Evolutionary conservation across 2,888 invertebrate genomes (phyloP).

Genomic region (Lithosia quadra): DNA sequence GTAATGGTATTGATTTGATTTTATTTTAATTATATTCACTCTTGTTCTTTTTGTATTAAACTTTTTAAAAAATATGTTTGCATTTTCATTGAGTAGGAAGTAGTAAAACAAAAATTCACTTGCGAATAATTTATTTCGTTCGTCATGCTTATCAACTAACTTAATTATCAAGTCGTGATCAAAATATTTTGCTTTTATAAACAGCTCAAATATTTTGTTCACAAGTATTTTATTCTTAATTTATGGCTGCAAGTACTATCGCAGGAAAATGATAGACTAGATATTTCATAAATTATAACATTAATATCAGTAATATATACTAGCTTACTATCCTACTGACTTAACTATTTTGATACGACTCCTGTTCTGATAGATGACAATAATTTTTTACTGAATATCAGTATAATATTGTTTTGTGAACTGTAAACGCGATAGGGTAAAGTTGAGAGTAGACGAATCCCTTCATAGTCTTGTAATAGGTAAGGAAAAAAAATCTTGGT

Average conservation of each 20-base stretch:
- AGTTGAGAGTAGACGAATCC: no score
- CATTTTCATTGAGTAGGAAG: conserved; percentile 26
- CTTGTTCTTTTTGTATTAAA: conserved; percentile 47
- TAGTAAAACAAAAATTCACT: conserved; percentile 44
- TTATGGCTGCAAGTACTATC: conserved; percentile 72
- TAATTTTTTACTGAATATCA: neutral
- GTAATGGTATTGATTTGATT: conserved; percentile 78
- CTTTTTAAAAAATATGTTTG: conserved; percentile 42
- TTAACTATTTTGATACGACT: neutral
- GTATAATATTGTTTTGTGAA: no score
- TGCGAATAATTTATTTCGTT: conserved; percentile 62
- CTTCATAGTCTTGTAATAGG: no score
- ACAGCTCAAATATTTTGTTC: conserved; percentile 72
- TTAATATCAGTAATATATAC: neutral
- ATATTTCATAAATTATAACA: conserved; percentile 37
- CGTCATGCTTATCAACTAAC: conserved; percentile 35
- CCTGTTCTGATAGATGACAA: neutral
- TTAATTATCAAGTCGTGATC: conserved; percentile 73
- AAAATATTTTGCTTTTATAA: conserved; percentile 71
- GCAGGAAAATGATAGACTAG: conserved; percentile 50
- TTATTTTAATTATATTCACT: conserved; percentile 62
- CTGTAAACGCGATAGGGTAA: neutral
- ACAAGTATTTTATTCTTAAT: conserved; percentile 71
- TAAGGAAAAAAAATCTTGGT: no score
- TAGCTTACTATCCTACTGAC: neutral